Conservation (phyloP, 1,140 invertebrate species). For the Macrobrachium nipponense region DNA sequence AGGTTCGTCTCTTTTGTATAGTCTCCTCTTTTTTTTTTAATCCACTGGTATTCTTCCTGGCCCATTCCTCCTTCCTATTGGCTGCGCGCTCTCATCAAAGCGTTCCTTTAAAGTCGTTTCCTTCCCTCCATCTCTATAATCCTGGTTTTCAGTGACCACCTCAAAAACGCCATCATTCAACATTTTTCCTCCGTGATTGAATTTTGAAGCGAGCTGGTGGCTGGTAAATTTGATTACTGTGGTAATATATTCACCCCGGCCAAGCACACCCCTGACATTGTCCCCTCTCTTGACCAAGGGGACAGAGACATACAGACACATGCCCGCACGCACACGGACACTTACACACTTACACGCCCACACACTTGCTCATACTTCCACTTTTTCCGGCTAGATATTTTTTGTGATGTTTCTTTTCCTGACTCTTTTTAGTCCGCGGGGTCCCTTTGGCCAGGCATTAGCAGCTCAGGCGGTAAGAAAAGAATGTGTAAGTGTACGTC, state of each 20-base stretch:
- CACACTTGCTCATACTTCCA: conserved; percentile 2
- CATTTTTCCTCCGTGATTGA: conserved; percentile 53
- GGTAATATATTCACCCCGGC: conserved; percentile 48
- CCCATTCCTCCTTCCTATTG: too few species aligned
- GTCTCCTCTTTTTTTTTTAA: too few species aligned
- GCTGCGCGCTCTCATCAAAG: too few species aligned
- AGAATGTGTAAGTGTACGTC: too few species aligned
- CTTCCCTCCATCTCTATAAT: conserved; percentile 9
- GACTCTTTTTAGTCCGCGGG: not conserved
- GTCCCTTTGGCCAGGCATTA: too few species aligned
- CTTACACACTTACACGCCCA: conserved; percentile 29
- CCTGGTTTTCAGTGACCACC: not conserved
- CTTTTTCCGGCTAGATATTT: not conserved
- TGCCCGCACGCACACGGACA: conserved; percentile 19
- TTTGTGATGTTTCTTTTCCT: not conserved
- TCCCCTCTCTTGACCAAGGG: conserved; percentile 1
- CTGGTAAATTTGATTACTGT: conserved; percentile 42
- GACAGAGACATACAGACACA: not conserved
- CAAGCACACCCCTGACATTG: not conserved
- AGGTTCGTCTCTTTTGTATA: too few species aligned
- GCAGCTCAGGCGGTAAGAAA: too few species aligned
- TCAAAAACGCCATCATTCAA: conserved; percentile 33
- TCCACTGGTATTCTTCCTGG: too few species aligned
- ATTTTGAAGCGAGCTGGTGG: conserved; percentile 47
- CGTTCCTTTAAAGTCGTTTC: too few species aligned